Evolutionary conservation across 2,888 invertebrate species (phyloP).

Genomic region (Allygus modestus): DNA sequence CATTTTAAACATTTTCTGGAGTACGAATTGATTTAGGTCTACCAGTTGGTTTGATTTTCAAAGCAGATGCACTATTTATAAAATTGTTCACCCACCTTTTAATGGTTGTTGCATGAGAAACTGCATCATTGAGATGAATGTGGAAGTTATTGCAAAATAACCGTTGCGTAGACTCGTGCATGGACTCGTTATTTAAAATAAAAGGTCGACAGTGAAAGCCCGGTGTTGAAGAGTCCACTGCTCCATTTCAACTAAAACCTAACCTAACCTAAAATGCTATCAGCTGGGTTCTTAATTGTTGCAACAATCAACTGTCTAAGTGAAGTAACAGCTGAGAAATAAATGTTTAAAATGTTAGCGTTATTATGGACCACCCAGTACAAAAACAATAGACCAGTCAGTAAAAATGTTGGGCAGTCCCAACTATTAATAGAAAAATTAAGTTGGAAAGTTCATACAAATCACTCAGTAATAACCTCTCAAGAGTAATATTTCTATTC

Average conservation of each 20-base stretch:
- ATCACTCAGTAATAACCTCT: too few species aligned
- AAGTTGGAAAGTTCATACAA: too few species aligned
- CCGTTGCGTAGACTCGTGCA: constrained; percentile 17
- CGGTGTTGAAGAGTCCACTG: neutral
- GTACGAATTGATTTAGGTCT: constrained; percentile 5
- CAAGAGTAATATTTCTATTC: too few species aligned
- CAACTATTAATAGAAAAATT: too few species aligned
- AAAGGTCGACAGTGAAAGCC: neutral
- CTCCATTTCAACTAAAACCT: neutral
- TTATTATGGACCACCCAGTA: neutral
- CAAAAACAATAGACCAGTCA: too few species aligned
- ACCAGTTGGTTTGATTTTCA: constrained; percentile 41
- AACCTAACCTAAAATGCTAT: too few species aligned
- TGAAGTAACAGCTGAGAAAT: neutral
- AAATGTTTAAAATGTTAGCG: neutral
- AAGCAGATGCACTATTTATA: constrained; percentile 25
- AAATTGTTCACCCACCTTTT: neutral
- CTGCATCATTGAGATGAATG: neutral
- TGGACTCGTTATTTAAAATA: neutral
- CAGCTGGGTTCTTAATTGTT: neutral
- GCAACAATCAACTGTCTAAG: neutral
- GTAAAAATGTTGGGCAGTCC: too few species aligned
- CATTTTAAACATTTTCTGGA: constrained; percentile 23
- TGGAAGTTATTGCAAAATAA: constrained; percentile 40
- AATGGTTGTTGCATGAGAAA: constrained; percentile 5